Base-by-base conservation (phyloP, 2,113 vertebrate genomes). In the Poeciliopsis occidentalis region DNA sequence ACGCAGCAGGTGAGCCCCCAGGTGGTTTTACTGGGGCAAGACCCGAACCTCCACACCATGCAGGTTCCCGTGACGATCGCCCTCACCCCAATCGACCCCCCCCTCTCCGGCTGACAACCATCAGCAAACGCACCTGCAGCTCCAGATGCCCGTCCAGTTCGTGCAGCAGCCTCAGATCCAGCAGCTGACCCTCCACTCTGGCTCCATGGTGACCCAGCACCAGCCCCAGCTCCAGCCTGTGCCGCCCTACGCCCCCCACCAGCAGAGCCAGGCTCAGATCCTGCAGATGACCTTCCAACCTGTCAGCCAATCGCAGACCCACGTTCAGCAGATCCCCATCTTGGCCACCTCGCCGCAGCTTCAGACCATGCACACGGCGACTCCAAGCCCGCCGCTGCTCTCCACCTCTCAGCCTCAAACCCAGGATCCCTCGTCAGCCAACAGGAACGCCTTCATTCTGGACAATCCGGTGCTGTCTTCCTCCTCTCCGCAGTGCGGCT, bases 271-370 rank as follows among this genome's bases (percentile, higher is more conserved):
- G 68, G 82, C 91, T 0, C 93, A 93, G 67, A 91, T 94, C 60
- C 88, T 94, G 8, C 94, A 94, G 70, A 94, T 95, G 93, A 92
- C 92, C 85, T 94, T 94, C 84, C 91, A 93, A 89, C 88, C 89
- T 1, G 88, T 92, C 67, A 82, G 85, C 79, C 91, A 91, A 73
- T 75, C 90, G 11, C 92, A 91, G 75, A 84, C 80, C 73, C 89
- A 92, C 67, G 81, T 93, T 32, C 92, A 93, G 70, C 92, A 93
- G 83, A 91, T 93, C 65, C 92, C 94, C 32, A 65, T 94, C 44
- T 78, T 93, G 3, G 77, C 91, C 0, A 75, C 86, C 30, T 72
- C 90, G 2, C 93, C 89, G 65, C 91, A 93, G 76, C 93, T 93
- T 73, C 86, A 92, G 44, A 81, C 83, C 78, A 77, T 94, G 39